Percentiles rank a stretch among this genome's conserved stretches.
Evolutionary conservation across 1,140 invertebrate genomes (phyloP).

Genomic region (Drosophila kepulauana): DNA sequence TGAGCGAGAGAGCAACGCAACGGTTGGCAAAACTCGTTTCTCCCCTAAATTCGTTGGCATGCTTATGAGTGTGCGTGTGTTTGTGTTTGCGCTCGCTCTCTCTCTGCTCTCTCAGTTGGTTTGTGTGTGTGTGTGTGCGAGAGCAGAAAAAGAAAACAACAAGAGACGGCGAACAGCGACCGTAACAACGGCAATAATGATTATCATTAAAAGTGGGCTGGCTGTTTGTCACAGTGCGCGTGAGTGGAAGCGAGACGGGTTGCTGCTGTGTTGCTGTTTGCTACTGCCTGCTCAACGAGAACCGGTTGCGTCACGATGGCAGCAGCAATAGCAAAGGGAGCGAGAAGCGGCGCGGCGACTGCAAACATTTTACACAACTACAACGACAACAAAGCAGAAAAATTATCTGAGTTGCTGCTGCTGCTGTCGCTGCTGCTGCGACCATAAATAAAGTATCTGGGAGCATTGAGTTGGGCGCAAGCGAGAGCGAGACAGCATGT

Average conservation of each 20-base stretch:
- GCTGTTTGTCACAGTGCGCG: conserved; percentile 57
- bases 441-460: conserved; percentile 84
- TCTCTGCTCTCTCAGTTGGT: conserved; percentile 3
- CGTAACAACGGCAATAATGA: conserved; percentile 83
- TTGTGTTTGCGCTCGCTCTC: conserved; percentile 3
- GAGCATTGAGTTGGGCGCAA: conserved; percentile 35
- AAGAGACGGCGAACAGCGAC: conserved; percentile 63
- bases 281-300: conserved; percentile 40
- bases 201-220: conserved; percentile 84
- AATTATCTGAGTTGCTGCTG: conserved; percentile 63
- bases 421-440: conserved; percentile 55
- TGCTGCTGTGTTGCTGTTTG: not conserved
- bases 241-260: conserved; percentile 51
- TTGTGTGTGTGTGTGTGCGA: conserved; percentile 35
- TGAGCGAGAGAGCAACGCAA: conserved; percentile 41
- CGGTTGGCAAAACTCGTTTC: conserved; percentile 67
- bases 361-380: conserved; percentile 27
- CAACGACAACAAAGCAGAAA: conserved; percentile 42
- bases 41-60: conserved; percentile 48
- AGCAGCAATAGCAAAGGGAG: conserved; percentile 11
- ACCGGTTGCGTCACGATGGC: conserved; percentile 68
- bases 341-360: conserved; percentile 9
- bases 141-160: conserved; percentile 69
- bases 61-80: conserved; percentile 22
- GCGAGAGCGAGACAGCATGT: conserved; percentile 60